Evolutionary conservation across 2,888 invertebrate genomes (phyloP).

Genomic region (Netelia melanura): DNA sequence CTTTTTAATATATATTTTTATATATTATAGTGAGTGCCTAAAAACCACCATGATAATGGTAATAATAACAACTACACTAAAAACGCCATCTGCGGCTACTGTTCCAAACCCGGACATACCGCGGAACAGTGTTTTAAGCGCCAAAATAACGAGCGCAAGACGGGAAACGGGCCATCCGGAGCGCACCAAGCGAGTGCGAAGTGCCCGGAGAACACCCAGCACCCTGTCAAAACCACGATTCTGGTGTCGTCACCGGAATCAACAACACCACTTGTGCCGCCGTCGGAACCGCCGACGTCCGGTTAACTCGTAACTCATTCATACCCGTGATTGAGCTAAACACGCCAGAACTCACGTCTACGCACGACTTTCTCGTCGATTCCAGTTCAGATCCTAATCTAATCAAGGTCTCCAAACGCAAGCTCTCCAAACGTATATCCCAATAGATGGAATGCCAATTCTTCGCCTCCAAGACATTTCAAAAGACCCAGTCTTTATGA

Average conservation of each 20-base stretch:
- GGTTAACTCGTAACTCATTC: background rate
- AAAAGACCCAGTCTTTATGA: background rate
- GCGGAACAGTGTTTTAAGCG: background rate
- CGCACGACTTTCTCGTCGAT: slow-evolving; percentile 19
- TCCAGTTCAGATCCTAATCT: slow-evolving; percentile 28
- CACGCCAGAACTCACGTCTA: slow-evolving; percentile 3
- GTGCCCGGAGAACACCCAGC: slow-evolving; percentile 4
- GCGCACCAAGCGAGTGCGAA: slow-evolving; percentile 13
- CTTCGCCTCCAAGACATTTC: slow-evolving; percentile 1
- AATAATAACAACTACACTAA: background rate
- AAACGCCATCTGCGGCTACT: background rate
- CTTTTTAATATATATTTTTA: too few relatives aligned
- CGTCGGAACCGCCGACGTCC: slow-evolving; percentile 1
- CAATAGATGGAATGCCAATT: background rate
- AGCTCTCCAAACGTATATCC: background rate
- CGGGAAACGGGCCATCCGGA: slow-evolving; percentile 29
- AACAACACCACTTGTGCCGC: background rate
- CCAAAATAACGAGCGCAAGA: slow-evolving; percentile 15
- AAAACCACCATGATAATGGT: background rate
- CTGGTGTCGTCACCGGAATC: background rate
- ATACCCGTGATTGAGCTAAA: slow-evolving; percentile 4
- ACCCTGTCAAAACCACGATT: too few relatives aligned
- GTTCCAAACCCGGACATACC: slow-evolving; percentile 5
- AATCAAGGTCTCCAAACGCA: background rate
- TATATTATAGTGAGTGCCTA: too few relatives aligned